Conservation (phyloP, 2,888 invertebrate genomes). For the Deroplatys truncata region DNA sequence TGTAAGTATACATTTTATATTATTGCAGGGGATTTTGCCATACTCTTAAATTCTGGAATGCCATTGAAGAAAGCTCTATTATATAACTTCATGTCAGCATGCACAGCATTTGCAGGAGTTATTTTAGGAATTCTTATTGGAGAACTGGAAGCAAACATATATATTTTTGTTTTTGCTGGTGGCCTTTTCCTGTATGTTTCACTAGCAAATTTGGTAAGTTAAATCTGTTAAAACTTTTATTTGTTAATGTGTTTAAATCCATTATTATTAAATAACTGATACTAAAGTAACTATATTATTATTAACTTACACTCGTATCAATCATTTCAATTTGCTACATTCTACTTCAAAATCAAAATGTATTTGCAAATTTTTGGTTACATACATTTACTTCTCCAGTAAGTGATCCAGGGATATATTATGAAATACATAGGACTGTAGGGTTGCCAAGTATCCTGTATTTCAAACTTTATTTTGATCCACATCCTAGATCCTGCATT, state of each 20-base stretch:
- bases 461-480: too few relatives aligned
- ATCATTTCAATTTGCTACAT: too few relatives aligned
- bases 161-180: conserved; percentile 56
- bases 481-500: too few relatives aligned
- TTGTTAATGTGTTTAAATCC: background rate
- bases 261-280: background rate
- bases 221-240: background rate
- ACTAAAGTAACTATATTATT: too few relatives aligned
- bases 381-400: too few relatives aligned
- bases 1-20: too few relatives aligned
- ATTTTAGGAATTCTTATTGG: conserved; percentile 51
- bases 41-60: conserved; percentile 55
- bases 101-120: conserved; percentile 53
- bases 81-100: conserved; percentile 55
- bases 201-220: conserved; percentile 54
- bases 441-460: too few relatives aligned
- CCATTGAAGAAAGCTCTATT: conserved; percentile 51
- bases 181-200: conserved; percentile 60
- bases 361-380: background rate
- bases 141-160: conserved; percentile 46
- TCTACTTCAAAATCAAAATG: background rate
- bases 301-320: too few relatives aligned
- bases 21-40: conserved; percentile 55
- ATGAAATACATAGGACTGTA: too few relatives aligned
- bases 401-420: too few relatives aligned